Conservation (phyloP, 2,797 vertebrate genomes). For the Poeciliopsis paucimaculata region DNA sequence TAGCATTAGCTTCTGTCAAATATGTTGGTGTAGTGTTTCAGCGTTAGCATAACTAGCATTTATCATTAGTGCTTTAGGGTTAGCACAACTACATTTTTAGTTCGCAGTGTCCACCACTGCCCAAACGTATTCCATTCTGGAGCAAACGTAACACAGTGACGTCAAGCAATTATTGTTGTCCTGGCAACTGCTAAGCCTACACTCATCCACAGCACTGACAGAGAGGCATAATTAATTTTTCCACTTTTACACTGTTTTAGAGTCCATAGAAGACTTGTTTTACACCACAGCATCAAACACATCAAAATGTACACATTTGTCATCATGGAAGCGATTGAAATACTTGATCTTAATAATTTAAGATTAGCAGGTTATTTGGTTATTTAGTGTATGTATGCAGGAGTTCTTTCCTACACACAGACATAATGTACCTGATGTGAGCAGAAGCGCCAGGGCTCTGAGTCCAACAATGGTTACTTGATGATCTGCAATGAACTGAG, state of each 20-base stretch:
- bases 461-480: constrained; percentile 83
- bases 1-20: no score
- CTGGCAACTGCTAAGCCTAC: background rate
- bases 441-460: constrained; percentile 87
- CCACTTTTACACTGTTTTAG: background rate
- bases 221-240: background rate
- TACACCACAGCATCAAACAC: background rate
- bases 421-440: constrained; percentile 85
- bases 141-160: background rate
- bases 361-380: background rate
- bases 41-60: no score
- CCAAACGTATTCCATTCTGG: background rate
- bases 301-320: background rate
- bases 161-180: background rate
- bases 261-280: background rate
- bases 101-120: no score
- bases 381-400: background rate
- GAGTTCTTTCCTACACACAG: background rate
- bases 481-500: constrained; percentile 78
- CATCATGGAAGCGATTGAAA: background rate
- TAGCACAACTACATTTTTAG: no score
- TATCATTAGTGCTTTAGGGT: no score
- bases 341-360: background rate
- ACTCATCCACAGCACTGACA: background rate
- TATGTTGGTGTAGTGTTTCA: no score